These are phyloP conservation scores for Micropoecilia bifurca DNA, from an alignment of 2,797 vertebrate species.

Conservation along the genomic window DNA sequence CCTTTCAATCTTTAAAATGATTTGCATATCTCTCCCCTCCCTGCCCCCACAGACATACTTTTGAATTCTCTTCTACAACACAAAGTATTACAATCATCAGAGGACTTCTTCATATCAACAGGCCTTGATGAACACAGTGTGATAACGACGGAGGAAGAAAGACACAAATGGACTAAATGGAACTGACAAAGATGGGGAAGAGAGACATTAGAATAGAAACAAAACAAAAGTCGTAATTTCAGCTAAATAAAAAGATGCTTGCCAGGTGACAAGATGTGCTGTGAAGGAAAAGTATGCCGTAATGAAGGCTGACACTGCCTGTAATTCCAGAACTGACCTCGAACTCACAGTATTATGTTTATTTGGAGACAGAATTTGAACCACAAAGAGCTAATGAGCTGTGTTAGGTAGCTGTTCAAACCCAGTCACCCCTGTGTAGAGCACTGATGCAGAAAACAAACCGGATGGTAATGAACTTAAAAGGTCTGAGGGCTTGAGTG, in stretches of 20 bases:
- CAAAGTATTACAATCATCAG: conserved; percentile 56
- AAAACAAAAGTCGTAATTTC: conserved; percentile 49
- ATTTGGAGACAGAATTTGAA: conserved; percentile 64
- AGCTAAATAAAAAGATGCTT: conserved; percentile 35
- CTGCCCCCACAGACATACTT: conserved; percentile 42
- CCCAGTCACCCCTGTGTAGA: conserved; percentile 31
- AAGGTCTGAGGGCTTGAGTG: conserved; percentile 9
- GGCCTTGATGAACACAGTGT: conserved; percentile 56
- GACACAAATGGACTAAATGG: conserved; percentile 44
- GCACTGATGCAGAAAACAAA: conserved; percentile 20
- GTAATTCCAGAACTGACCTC: conserved; percentile 62
- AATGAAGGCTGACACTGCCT: conserved; percentile 60
- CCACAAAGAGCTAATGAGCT: conserved; percentile 57
- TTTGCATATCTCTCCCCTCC: conserved; percentile 46
- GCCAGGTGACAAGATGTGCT: conserved; percentile 27
- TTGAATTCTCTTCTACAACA: conserved; percentile 58
- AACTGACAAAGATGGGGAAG: conserved; percentile 34
- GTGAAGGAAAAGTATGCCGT: conserved; percentile 34
- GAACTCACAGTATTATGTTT: conserved; percentile 60
- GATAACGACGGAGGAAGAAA: conserved; percentile 53
- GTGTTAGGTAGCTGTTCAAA: conserved; percentile 41
- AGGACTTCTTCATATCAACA: conserved; percentile 63
- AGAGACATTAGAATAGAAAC: conserved; percentile 52
- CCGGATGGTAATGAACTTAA: conserved; percentile 31
- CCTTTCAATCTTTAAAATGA: conserved; percentile 79